These are phyloP conservation scores for Tenthredo mesomela DNA, from an alignment of 2,888 invertebrate genomes.

Conservation along the genomic window DNA sequence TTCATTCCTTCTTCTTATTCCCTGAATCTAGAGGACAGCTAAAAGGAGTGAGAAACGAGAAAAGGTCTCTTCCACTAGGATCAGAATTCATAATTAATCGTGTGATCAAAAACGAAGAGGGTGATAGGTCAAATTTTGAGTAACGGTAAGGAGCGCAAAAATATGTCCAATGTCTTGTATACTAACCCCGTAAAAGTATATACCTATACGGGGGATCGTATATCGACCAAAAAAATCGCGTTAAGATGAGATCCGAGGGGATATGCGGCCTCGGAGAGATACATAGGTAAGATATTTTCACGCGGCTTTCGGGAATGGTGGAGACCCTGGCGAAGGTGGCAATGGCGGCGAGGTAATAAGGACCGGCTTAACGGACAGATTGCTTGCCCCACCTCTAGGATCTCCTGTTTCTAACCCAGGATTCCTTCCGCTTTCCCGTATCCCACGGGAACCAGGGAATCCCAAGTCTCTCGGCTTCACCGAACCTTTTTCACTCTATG, in stretches of 20 bases:
- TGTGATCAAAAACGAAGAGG: neutral
- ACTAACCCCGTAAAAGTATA: neutral
- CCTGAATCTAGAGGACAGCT: neutral
- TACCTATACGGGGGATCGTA: neutral
- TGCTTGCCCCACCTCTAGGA: slow-evolving; percentile 62
- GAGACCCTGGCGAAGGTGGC: slow-evolving; percentile 48
- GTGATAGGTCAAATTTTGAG: neutral
- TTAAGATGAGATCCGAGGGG: slow-evolving; percentile 24
- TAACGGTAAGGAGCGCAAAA: neutral
- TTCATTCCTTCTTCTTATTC: neutral
- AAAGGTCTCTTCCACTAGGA: neutral
- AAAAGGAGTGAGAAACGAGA: neutral
- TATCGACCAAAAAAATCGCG: slow-evolving; percentile 21
- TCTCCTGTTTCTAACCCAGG: slow-evolving; percentile 44
- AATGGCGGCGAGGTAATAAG: slow-evolving; percentile 70
- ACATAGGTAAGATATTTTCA: slow-evolving; percentile 50
- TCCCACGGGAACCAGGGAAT: slow-evolving; percentile 5
- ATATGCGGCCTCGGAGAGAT: slow-evolving; percentile 27
- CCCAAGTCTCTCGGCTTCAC: slow-evolving; percentile 1
- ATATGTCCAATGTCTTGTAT: neutral
- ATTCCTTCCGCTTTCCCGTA: slow-evolving; percentile 40
- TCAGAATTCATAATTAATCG: neutral
- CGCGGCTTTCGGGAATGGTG: slow-evolving; percentile 45
- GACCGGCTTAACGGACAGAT: slow-evolving; percentile 73
- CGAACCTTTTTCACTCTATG: slow-evolving; percentile 4